These are phyloP conservation scores for Conus canariensis DNA, from an alignment of 2,888 invertebrate genomes.

Conservation along the genomic window DNA sequence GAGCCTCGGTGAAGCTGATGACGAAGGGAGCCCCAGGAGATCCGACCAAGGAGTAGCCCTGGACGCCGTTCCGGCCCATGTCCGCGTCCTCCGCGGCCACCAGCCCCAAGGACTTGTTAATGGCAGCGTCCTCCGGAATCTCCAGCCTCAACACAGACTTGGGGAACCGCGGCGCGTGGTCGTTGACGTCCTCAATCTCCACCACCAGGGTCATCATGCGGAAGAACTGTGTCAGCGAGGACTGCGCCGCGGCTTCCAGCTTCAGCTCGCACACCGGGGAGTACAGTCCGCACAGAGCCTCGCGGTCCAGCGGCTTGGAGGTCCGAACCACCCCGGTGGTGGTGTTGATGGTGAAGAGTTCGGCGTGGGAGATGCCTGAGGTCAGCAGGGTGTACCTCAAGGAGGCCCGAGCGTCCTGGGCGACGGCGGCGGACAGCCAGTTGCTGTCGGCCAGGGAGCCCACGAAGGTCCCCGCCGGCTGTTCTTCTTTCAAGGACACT, in stretches of 20 bases:
- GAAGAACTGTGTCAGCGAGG: slow-evolving; percentile 74
- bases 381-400: slow-evolving; percentile 55
- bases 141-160: slow-evolving; percentile 19
- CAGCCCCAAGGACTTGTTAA: slow-evolving; percentile 26
- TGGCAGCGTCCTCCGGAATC: slow-evolving; percentile 25
- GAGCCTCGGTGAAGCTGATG: slow-evolving; percentile 19
- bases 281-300: slow-evolving; percentile 53
- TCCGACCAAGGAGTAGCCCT: slow-evolving; percentile 28
- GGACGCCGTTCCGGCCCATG: slow-evolving; percentile 37
- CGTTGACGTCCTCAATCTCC: slow-evolving; percentile 38
- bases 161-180: slow-evolving; percentile 36
- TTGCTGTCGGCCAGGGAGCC: slow-evolving; percentile 77
- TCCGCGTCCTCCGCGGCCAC: slow-evolving; percentile 38
- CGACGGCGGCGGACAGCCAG: slow-evolving; percentile 52
- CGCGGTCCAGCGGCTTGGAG: slow-evolving; percentile 53
- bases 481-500: slow-evolving; percentile 60
- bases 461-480: slow-evolving; percentile 61
- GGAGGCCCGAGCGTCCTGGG: slow-evolving; percentile 54
- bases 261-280: slow-evolving; percentile 47
- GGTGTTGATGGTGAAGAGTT: slow-evolving; percentile 87
- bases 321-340: slow-evolving; percentile 90
- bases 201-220: slow-evolving; percentile 80
- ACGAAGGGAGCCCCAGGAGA: neutral
- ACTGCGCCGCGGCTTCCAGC: slow-evolving; percentile 54
- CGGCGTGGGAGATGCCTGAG: slow-evolving; percentile 50